A percentile compares a stretch with the other conserved stretches of the same genome.
Evolutionary conservation across 2,797 vertebrate species (phyloP).

Genomic region (Lepilemur septentrionalis): DNA sequence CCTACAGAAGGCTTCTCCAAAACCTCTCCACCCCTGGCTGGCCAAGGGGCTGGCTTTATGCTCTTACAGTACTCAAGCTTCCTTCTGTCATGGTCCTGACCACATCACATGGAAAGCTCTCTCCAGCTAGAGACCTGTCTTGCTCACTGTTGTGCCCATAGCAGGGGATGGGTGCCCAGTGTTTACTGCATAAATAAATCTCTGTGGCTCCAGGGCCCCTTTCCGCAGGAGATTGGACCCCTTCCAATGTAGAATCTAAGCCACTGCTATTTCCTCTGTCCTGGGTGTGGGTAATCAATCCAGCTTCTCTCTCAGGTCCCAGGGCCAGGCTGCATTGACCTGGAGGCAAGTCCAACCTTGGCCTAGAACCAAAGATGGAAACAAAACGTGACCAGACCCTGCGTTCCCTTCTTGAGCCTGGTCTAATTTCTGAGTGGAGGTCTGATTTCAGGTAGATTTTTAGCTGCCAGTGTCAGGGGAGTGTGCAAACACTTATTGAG

Average conservation of each 20-base stretch:
- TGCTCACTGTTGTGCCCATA: too few relatives aligned
- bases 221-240: background rate
- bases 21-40: background rate
- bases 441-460: background rate
- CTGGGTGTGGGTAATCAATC: background rate
- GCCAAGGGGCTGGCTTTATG: background rate
- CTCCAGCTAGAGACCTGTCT: background rate
- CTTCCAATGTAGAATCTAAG: background rate
- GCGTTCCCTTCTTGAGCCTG: background rate
- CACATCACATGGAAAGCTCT: background rate
- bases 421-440: background rate
- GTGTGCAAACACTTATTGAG: background rate
- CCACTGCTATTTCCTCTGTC: background rate
- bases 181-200: background rate
- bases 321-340: too few relatives aligned
- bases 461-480: background rate
- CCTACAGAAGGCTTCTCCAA: background rate
- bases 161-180: background rate
- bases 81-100: background rate
- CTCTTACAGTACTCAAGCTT: fast-evolving
- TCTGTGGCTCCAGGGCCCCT: background rate
- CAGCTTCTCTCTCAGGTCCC: background rate
- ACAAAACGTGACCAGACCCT: background rate
- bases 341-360: background rate
- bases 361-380: background rate